Evolutionary conservation across 2,888 invertebrate genomes (phyloP).

Genomic region (Lepidocyrtinus sp.): DNA sequence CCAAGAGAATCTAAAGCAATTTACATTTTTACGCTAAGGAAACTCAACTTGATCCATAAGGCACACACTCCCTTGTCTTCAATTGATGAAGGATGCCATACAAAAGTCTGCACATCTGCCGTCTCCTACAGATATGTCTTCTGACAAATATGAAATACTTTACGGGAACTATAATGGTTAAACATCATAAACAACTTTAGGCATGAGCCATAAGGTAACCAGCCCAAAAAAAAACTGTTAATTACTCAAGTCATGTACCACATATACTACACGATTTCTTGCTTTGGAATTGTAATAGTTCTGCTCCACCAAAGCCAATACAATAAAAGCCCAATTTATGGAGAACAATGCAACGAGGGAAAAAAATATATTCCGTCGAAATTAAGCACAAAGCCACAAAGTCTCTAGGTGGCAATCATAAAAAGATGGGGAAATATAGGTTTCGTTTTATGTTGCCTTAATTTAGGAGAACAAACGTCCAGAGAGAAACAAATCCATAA

Average conservation of each 20-base stretch:
- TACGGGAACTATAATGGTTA: slow-evolving; percentile 2
- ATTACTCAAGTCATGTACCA: neutral
- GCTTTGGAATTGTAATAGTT: neutral
- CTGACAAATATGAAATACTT: slow-evolving; percentile 13
- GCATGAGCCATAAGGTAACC: slow-evolving; percentile 16
- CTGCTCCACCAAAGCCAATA: neutral
- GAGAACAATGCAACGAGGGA: neutral
- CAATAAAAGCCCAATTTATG: slow-evolving; percentile 14
- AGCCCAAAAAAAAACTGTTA: slow-evolving; percentile 2
- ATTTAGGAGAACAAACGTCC: slow-evolving; percentile 3
- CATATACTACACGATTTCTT: neutral
- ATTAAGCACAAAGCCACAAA: slow-evolving; percentile 19
- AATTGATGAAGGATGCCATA: slow-evolving; percentile 4
- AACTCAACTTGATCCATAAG: neutral
- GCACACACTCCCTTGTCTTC: slow-evolving; percentile 10
- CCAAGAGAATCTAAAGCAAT: slow-evolving; percentile 38
- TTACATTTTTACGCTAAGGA: slow-evolving; percentile 30
- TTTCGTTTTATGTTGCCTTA: neutral
- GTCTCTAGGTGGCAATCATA: slow-evolving; percentile 16
- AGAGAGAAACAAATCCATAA: neutral
- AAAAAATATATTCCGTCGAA: neutral
- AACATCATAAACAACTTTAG: neutral
- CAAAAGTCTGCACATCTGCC: slow-evolving; percentile 9
- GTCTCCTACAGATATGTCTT: neutral
- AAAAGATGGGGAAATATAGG: slow-evolving; percentile 1